These are phyloP conservation scores for Polymixis lichenea DNA, from an alignment of 2,888 invertebrate species.

Conservation along the genomic window DNA sequence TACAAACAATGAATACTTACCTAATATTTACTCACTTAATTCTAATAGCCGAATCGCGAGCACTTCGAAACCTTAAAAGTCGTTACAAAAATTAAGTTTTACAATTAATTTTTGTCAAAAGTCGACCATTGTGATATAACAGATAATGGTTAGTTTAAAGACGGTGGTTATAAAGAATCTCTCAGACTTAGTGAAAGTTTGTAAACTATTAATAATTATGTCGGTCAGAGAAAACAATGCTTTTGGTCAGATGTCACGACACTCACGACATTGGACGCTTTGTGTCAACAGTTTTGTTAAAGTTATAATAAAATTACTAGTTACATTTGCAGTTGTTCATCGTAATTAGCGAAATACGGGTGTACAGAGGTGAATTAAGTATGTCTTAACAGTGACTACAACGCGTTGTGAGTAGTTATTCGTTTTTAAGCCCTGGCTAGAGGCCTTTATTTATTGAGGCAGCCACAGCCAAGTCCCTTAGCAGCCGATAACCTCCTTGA, in stretches of 20 bases:
- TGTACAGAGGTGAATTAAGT: too few species aligned
- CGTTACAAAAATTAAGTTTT: conserved; percentile 52
- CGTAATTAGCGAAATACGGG: too few species aligned
- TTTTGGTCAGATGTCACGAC: conserved; percentile 62
- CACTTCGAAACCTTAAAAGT: conserved; percentile 59
- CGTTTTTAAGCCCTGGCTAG: too few species aligned
- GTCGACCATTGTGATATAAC: conserved; percentile 64
- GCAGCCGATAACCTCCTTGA: too few species aligned
- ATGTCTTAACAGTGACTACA: too few species aligned
- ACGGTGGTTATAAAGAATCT: conserved; percentile 23
- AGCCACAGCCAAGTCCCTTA: too few species aligned
- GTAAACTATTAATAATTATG: conserved; percentile 43
- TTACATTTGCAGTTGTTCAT: too few species aligned
- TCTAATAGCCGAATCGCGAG: conserved; percentile 46
- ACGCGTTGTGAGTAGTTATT: too few species aligned
- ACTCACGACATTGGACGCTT: conserved; percentile 51
- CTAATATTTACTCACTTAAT: not conserved
- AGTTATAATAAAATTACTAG: too few species aligned
- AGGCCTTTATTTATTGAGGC: too few species aligned
- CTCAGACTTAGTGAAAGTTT: conserved; percentile 52
- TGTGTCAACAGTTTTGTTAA: conserved; percentile 9
- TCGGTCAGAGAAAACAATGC: conserved; percentile 65
- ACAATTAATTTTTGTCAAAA: conserved; percentile 67
- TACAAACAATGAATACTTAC: conserved; percentile 27
- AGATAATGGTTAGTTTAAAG: conserved; percentile 5